Evolutionary conservation across 2,888 invertebrate genomes (phyloP), one percentile per base, ranked within the genome.

Genomic region (Plebejus argus): DNA sequence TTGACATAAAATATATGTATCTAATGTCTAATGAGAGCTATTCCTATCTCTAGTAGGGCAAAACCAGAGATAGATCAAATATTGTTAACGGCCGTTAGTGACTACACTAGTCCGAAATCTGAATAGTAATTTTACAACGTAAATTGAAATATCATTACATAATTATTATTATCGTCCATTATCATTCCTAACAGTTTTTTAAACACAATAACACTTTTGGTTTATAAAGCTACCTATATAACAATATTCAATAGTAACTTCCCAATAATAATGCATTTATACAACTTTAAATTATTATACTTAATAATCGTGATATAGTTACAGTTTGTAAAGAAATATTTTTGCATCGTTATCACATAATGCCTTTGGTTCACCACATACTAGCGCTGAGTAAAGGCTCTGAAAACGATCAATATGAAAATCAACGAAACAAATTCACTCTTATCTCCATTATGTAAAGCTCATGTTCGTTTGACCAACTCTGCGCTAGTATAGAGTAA

Each of bases 161-260:
- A 10, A 28, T n/a, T 58, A 58, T 20, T 20, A 58, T 33, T 35
- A 71, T 49, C 18, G 74, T 66, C 28, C 53, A 49, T 12, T 49
- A 45, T 76, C 71, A 77, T 72, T 76, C 75, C 80, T 80, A 80
- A 76, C 70, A 77, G 78, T 82, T 83, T 81, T 84, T 86, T 89
- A 8, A 92, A 92, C 91, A 90, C 91, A 92, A 91, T 91, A 93
- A 93, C 93, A 92, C 91, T 90, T 93, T 93, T 91, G 93, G 92
- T 92, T 88, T 87, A 89, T 90, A 90, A 92, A 93, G 91, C 93
- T 91, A 93, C 91, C 93, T 91, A 92, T 93, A 89, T 91, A 93
- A 92, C 92, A 93, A 93, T 90, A 92, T 90, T 92, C 66, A 66
- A 66, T 82, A 84, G 88, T 90, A 89, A 88, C 86, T 88, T 88